Percentiles rank a stretch among this genome's conserved stretches.
These are phyloP conservation scores for Philopotamus ludificatus DNA, from an alignment of 1,140 invertebrate species.

Conservation along the genomic window DNA sequence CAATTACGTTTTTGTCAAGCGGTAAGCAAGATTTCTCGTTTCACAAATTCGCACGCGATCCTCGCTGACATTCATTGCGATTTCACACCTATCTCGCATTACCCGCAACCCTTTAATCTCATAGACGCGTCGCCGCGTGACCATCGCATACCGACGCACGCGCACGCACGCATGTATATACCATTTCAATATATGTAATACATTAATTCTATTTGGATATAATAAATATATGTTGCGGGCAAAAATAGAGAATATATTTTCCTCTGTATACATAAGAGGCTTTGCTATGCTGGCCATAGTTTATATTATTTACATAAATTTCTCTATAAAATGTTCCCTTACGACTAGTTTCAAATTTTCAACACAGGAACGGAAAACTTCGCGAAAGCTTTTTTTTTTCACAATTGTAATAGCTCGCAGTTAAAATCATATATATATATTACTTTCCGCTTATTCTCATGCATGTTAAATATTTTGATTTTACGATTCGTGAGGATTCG, in stretches of 20 bases:
- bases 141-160: neutral
- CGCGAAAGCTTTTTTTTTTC: neutral
- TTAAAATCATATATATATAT: too few relatives aligned
- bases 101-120: slow-evolving; percentile 7
- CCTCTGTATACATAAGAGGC: slow-evolving; percentile 1
- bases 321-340: slow-evolving; percentile 40
- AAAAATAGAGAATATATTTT: slow-evolving; percentile 19
- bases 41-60: slow-evolving; percentile 17
- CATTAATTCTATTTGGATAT: neutral
- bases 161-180: too few relatives aligned
- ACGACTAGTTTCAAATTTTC: slow-evolving; percentile 32
- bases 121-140: neutral
- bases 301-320: slow-evolving; percentile 38
- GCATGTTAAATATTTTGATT: too few relatives aligned
- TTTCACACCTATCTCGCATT: neutral
- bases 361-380: slow-evolving; percentile 9
- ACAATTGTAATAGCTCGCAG: too few relatives aligned
- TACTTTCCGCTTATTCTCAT: too few relatives aligned
- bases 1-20: slow-evolving; percentile 43
- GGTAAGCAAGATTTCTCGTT: slow-evolving; percentile 40
- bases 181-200: too few relatives aligned
- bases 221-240: slow-evolving; percentile 5
- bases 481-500: too few relatives aligned
- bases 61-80: neutral
- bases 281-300: slow-evolving; percentile 30